Evolutionary conservation across 2,113 vertebrate genomes (phyloP).

Genomic region (Alligator sinensis): DNA sequence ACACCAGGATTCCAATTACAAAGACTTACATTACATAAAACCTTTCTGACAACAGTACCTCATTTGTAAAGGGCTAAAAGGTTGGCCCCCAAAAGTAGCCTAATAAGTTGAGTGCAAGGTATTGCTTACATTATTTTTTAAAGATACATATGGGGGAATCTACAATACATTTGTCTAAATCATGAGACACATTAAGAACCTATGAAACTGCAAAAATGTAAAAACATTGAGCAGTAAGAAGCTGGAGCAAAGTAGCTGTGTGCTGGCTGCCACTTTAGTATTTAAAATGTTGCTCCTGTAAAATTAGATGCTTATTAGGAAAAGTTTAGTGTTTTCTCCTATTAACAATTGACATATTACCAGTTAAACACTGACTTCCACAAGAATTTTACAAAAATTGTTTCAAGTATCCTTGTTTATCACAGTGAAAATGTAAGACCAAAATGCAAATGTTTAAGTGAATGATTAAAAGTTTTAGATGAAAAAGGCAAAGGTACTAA

Average conservation of each 20-base stretch:
- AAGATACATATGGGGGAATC: conserved; percentile 19
- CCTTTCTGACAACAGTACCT: conserved; percentile 4
- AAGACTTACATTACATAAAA: background rate
- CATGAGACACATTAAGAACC: conserved; percentile 17
- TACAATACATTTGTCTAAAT: conserved; percentile 20
- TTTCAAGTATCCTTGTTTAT: conserved; percentile 86
- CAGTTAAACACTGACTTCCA: conserved; percentile 73
- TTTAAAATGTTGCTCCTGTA: conserved; percentile 65
- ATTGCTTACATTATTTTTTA: conserved; percentile 51
- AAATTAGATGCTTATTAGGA: conserved; percentile 37
- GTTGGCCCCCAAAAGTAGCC: conserved; percentile 1
- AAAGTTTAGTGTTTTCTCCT: conserved; percentile 60
- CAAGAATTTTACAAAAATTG: conserved; percentile 80
- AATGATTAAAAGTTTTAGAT: conserved; percentile 78
- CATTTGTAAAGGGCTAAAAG: background rate
- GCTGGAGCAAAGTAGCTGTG: conserved; percentile 51
- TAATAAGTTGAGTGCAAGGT: conserved; percentile 55
- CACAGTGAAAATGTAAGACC: conserved; percentile 88
- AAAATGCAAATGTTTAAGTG: conserved; percentile 69
- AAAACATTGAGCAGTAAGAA: conserved; percentile 48
- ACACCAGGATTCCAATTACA: conserved; percentile 13
- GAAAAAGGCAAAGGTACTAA: conserved; percentile 84
- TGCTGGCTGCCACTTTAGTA: conserved; percentile 41
- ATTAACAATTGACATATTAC: conserved; percentile 64
- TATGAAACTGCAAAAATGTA: conserved; percentile 41